Evolutionary conservation across 2,888 invertebrate genomes (phyloP), one percentile per base, ranked within the genome.

Genomic region (Epirrita christyi): DNA sequence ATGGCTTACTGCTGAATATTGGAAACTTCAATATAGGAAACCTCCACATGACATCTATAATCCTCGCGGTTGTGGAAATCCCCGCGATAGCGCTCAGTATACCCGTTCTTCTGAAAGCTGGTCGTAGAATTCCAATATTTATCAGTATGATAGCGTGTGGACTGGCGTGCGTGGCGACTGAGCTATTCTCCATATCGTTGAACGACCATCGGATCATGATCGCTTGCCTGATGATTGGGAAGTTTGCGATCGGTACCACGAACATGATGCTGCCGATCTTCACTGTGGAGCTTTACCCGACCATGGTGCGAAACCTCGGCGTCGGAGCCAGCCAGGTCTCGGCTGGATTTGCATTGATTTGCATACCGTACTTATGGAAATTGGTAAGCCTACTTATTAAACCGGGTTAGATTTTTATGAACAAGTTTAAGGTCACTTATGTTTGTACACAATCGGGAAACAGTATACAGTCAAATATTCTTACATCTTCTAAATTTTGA

Each of bases 231-330:
- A 96, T 96, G 95, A 92, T 95, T 59, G 96, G 96, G 73, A 96
- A 96, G 86, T 96, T 96, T 72, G 94, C 95, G 27, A 95, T 96
- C 50, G 95, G 96, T 38, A 94, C 95, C 0, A 95, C 96, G 14
- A 97, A 96, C 73, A 96, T 95, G 75, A 95, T 96, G 71, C 92
- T 96, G 90, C 96, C 96, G 0, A 94, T 95, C 28, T 95, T 94
- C 76, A 95, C 95, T 0, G 95, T 95, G 2, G 95, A 96, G 72
- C 82, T 95, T 37, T 96, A 95, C 78, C 95, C 95, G 0, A 95
- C 95, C 3, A 91, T 94, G 57, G 94, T 95, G 64, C 89, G 95
- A 52, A 95, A 95, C 71, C 92, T 95, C 15, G 95, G 95, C 6
- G 94, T 95, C 10, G 95, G 95, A 1, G 95, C 95, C 2, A 96